phyloP scores from a whole-genome alignment of 2,888 invertebrate genomes.

The Celastrina argiolus region DNA sequence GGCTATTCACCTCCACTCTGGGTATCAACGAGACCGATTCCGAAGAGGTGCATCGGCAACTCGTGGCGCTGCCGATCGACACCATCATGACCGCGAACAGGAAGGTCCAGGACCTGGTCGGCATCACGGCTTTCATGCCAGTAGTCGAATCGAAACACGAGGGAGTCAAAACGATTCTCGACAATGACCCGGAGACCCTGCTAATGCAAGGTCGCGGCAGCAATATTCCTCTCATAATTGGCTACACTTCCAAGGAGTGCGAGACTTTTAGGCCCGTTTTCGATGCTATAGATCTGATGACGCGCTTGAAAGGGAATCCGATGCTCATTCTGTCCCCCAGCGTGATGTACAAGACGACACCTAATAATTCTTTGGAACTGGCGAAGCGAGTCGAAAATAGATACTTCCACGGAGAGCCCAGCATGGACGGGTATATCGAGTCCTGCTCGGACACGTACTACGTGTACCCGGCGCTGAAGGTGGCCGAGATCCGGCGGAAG shows the following conservation, averaged over 20 bases:
- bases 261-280: slow-evolving; percentile 52
- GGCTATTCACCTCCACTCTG: slow-evolving; percentile 56
- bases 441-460: slow-evolving; percentile 52
- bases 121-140: slow-evolving; percentile 54
- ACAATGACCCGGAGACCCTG: slow-evolving; percentile 54
- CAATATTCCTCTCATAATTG: slow-evolving; percentile 55
- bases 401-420: slow-evolving; percentile 47
- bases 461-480: slow-evolving; percentile 53
- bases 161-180: slow-evolving; percentile 53
- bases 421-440: slow-evolving; percentile 46
- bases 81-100: slow-evolving; percentile 50
- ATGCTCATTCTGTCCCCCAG: slow-evolving; percentile 43
- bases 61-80: slow-evolving; percentile 49
- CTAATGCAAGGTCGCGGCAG: slow-evolving; percentile 49
- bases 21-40: slow-evolving; percentile 55
- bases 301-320: slow-evolving; percentile 42
- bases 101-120: slow-evolving; percentile 45
- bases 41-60: slow-evolving; percentile 47
- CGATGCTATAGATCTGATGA: slow-evolving; percentile 45
- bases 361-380: slow-evolving; percentile 35
- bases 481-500: slow-evolving; percentile 41
- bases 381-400: slow-evolving; percentile 39
- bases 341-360: slow-evolving; percentile 41
- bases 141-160: slow-evolving; percentile 52
- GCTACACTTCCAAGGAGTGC: slow-evolving; percentile 58